Evolutionary conservation across 2,797 vertebrate genomes (phyloP).

Genomic region (Triplophysa bombifrons): DNA sequence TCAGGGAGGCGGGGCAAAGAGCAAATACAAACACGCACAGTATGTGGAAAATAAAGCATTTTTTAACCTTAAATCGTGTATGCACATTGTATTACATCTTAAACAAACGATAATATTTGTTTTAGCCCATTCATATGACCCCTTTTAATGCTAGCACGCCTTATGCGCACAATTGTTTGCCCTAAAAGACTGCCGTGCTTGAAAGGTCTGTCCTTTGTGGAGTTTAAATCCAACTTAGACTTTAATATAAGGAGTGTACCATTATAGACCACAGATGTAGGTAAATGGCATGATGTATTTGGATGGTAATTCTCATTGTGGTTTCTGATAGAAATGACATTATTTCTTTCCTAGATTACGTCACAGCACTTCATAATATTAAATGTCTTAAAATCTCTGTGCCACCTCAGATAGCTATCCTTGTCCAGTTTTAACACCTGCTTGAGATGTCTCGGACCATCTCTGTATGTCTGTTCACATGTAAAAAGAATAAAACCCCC

Average conservation of each 20-base stretch:
- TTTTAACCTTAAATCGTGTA: too few species aligned
- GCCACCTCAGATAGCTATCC: conserved; percentile 52
- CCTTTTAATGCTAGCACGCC: conserved; percentile 3
- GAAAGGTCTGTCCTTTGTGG: conserved; percentile 5
- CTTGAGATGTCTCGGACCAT: conserved; percentile 47
- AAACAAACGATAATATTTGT: too few species aligned
- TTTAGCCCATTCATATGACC: too few species aligned
- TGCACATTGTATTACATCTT: too few species aligned
- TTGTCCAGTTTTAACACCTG: conserved; percentile 43
- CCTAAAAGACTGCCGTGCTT: background rate
- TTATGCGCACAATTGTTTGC: conserved; percentile 7
- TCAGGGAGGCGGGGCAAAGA: too few species aligned
- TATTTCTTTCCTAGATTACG: conserved; percentile 8
- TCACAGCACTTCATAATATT: conserved; percentile 9
- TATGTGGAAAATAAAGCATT: too few species aligned
- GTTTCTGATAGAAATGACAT: conserved; percentile 20
- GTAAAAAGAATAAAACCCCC: conserved; percentile 57
- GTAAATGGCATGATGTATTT: conserved; percentile 32
- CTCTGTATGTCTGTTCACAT: conserved; percentile 37
- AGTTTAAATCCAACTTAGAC: conserved; percentile 9
- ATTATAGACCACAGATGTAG: conserved; percentile 26
- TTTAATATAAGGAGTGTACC: conserved; percentile 25
- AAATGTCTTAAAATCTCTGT: conserved; percentile 29
- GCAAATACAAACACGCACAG: too few species aligned
- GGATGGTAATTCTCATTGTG: conserved; percentile 29